These are phyloP conservation scores for Ammodramus savannarum DNA, from an alignment of 2,113 vertebrate genomes.

Conservation along the genomic window DNA sequence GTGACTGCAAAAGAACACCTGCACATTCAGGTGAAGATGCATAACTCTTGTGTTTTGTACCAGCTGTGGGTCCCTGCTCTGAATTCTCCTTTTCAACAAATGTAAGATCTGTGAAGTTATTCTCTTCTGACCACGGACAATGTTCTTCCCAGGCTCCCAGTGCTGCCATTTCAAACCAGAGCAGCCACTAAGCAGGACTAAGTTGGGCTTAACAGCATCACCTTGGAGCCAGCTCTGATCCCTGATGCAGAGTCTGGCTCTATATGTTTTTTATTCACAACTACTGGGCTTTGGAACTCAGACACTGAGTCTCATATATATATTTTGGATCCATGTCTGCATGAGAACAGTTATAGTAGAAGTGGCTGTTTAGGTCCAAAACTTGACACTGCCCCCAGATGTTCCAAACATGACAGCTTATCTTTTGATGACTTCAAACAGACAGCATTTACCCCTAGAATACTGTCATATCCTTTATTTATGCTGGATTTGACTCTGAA, in stretches of 20 bases:
- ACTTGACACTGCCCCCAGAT: not conserved
- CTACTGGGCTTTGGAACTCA: not conserved
- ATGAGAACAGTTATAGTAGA: not conserved
- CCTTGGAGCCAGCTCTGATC: not conserved
- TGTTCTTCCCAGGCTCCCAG: not conserved
- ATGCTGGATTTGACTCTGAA: not conserved
- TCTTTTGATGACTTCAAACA: not conserved
- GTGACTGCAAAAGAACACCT: not conserved
- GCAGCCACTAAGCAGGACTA: not conserved
- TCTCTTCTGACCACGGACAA: not conserved
- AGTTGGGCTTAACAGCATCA: not conserved
- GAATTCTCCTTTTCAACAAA: conserved; percentile 45
- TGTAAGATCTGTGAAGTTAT: conserved; percentile 35
- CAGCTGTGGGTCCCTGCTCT: not conserved
- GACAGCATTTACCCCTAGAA: not conserved
- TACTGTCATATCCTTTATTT: not conserved
- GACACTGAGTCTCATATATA: not conserved
- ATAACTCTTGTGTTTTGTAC: not conserved
- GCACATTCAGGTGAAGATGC: not conserved
- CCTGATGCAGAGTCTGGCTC: not conserved
- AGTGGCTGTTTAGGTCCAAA: not conserved
- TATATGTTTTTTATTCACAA: not conserved
- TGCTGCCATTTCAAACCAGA: not conserved
- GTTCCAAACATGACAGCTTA: not conserved
- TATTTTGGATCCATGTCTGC: not conserved